Conservation (phyloP, 2,797 vertebrate species). For the Malurus splendens region DNA sequence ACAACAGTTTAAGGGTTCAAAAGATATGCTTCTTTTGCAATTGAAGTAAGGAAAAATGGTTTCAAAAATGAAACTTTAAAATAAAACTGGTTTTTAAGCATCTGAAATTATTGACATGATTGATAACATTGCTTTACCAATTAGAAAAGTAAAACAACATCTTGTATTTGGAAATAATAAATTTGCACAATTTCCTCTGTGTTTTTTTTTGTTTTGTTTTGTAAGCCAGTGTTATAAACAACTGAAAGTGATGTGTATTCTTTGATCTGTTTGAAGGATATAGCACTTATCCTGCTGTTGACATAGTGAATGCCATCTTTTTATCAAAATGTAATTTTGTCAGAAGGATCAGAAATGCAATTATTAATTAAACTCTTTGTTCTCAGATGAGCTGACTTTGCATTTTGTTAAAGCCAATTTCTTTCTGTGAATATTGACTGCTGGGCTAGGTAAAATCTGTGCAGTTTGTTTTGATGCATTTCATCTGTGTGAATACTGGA, state of each 20-base stretch:
- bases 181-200: not conserved
- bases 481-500: constrained; percentile 51
- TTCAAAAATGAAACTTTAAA: constrained; percentile 1
- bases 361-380: constrained; percentile 18
- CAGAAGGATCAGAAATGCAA: constrained; percentile 18
- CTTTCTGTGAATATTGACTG: constrained; percentile 37
- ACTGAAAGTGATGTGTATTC: constrained; percentile 18
- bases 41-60: not conserved
- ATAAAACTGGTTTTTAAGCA: not conserved
- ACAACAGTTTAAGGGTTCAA: constrained; percentile 49
- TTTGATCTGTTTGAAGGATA: constrained; percentile 1
- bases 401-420: constrained; percentile 13
- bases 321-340: constrained; percentile 4
- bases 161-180: constrained; percentile 8
- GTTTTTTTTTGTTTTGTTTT: not conserved
- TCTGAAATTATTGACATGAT: not conserved
- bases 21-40: not conserved
- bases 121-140: not conserved
- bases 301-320: constrained; percentile 14
- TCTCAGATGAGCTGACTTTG: constrained; percentile 40
- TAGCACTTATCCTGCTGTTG: constrained; percentile 29
- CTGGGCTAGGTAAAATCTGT: constrained; percentile 41
- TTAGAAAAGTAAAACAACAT: not conserved
- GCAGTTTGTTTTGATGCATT: constrained; percentile 52
- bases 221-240: constrained; percentile 11